A percentile compares a stretch with the other conserved stretches of the same genome.
These are phyloP conservation scores for Solenodon paradoxus DNA, from an alignment of 2,113 vertebrate genomes.

Conservation along the genomic window DNA sequence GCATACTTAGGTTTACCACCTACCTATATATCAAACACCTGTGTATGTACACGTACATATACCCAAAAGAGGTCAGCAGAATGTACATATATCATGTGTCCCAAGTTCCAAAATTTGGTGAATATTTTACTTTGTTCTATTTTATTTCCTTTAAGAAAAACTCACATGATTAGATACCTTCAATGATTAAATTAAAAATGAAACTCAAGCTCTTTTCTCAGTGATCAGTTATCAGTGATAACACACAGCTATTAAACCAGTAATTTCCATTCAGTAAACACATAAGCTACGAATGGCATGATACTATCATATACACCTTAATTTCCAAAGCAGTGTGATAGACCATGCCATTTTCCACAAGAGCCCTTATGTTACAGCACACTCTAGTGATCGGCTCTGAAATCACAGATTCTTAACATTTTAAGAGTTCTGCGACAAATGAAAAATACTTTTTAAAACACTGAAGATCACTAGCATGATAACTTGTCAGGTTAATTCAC, in stretches of 20 bases:
- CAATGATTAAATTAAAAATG: conserved; percentile 24
- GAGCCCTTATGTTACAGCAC: conserved; percentile 65
- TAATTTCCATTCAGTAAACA: neutral
- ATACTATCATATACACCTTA: neutral
- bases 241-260: conserved; percentile 19
- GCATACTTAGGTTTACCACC: neutral
- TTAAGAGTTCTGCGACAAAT: conserved; percentile 13
- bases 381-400: conserved; percentile 68
- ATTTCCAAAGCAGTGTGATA: neutral
- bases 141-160: neutral
- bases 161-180: neutral
- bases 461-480: neutral
- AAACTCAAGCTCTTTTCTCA: conserved; percentile 5
- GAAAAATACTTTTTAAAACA: neutral
- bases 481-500: neutral
- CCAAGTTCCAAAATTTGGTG: conserved; percentile 16
- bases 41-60: neutral
- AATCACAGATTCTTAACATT: conserved; percentile 31
- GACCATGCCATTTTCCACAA: neutral
- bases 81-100: neutral
- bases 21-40: conserved; percentile 12
- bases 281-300: neutral
- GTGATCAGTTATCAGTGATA: neutral
- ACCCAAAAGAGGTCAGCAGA: neutral
- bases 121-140: neutral